Evolutionary conservation across 2,113 vertebrate species (phyloP).

Genomic region (Phrynocephalus versicolor): DNA sequence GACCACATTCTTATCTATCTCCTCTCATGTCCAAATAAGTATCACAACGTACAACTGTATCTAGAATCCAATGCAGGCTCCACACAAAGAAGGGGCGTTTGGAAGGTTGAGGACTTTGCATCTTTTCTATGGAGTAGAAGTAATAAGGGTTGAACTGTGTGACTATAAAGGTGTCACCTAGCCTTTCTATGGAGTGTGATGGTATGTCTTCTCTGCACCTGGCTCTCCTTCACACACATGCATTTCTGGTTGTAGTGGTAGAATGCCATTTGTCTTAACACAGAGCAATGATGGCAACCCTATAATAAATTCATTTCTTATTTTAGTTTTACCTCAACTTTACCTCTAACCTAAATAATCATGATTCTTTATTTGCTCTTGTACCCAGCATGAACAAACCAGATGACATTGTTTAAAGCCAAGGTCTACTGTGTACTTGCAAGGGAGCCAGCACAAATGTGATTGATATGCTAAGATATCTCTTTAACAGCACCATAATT

Average conservation of each 20-base stretch:
- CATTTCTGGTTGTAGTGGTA: neutral
- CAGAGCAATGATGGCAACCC: neutral
- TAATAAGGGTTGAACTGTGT: too few relatives aligned
- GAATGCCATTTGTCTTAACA: neutral
- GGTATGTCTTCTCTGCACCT: too few relatives aligned
- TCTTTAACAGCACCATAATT: slow-evolving; percentile 55
- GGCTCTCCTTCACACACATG: too few relatives aligned
- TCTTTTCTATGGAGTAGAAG: too few relatives aligned
- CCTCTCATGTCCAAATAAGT: too few relatives aligned
- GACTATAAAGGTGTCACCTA: too few relatives aligned
- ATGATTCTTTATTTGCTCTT: neutral
- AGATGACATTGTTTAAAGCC: slow-evolving; percentile 29
- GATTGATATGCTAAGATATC: slow-evolving; percentile 46
- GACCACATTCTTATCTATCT: too few relatives aligned
- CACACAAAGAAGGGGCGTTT: too few relatives aligned
- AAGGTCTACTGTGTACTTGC: slow-evolving; percentile 21
- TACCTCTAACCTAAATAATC: neutral
- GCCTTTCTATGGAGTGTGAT: too few relatives aligned
- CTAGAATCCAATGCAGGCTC: too few relatives aligned
- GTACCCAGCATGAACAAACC: slow-evolving; percentile 34
- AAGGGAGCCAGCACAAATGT: slow-evolving; percentile 35
- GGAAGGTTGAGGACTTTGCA: too few relatives aligned
- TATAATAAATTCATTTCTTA: neutral
- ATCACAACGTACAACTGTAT: too few relatives aligned
- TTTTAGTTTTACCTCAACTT: neutral